Evolutionary conservation across 37 sponge, comb jelly and placozoan species (phyloP).

Genomic region (Tethya wilhelma): DNA sequence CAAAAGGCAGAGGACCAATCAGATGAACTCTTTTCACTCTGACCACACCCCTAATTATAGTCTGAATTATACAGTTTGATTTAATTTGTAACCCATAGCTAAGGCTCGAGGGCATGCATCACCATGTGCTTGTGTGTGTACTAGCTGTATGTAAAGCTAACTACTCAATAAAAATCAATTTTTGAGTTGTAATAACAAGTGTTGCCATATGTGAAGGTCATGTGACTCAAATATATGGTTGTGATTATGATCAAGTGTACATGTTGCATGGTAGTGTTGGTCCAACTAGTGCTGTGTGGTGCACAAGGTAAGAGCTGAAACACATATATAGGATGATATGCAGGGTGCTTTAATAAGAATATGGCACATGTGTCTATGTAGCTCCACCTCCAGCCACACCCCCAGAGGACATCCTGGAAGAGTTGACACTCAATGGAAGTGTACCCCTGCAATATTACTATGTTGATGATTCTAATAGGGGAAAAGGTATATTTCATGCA

Average conservation of each 20-base stretch:
- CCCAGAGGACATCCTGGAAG: slow-evolving; percentile 26
- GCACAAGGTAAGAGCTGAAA: neutral
- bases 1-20: slow-evolving; percentile 72
- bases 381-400: slow-evolving; percentile 41
- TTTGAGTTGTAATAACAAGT: too few relatives aligned
- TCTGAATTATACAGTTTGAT: neutral
- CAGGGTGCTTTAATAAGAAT: neutral
- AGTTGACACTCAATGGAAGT: slow-evolving; percentile 21
- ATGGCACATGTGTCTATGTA: neutral
- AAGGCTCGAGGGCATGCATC: neutral
- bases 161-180: neutral
- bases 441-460: slow-evolving; percentile 76
- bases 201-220: too few relatives aligned
- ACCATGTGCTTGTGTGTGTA: neutral
- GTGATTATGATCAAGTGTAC: too few relatives aligned
- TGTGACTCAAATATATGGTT: too few relatives aligned
- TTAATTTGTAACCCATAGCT: slow-evolving; percentile 8
- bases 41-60: neutral
- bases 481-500: slow-evolving; percentile 51
- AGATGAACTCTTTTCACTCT: slow-evolving; percentile 85
- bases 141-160: neutral
- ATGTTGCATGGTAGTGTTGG: neutral
- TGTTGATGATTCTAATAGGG: slow-evolving; percentile 81
- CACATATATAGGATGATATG: neutral
- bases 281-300: neutral